phyloP scores from a whole-genome alignment of 2,113 vertebrate genomes.

The Monopterus albus region DNA sequence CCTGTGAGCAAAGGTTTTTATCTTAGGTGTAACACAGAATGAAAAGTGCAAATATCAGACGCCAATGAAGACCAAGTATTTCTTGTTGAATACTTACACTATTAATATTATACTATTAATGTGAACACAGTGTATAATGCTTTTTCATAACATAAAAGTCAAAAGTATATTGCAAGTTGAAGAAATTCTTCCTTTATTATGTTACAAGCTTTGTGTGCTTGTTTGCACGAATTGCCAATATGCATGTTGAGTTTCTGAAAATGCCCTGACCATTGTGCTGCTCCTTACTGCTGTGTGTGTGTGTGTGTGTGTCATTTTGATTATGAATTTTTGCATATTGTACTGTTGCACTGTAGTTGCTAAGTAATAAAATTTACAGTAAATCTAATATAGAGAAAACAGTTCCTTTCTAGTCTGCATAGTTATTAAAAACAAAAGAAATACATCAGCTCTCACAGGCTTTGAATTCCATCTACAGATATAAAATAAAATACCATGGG shows the following conservation, averaged over 20 bases:
- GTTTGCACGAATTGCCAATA: background rate
- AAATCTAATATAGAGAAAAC: too few species aligned
- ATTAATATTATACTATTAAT: background rate
- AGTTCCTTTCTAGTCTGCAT: too few species aligned
- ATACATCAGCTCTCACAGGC: too few species aligned
- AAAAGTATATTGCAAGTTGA: background rate
- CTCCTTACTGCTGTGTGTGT: constrained; percentile 22
- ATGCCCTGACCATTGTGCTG: too few species aligned
- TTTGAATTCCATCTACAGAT: background rate
- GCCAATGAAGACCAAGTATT: background rate
- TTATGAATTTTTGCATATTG: background rate
- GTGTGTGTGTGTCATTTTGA: constrained; percentile 10
- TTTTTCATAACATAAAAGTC: background rate
- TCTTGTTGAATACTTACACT: background rate
- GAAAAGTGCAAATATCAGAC: background rate
- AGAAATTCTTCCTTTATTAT: too few species aligned
- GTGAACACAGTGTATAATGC: background rate
- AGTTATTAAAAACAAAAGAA: too few species aligned
- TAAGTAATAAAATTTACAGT: too few species aligned
- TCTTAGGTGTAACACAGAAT: background rate
- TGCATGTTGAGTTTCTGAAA: background rate
- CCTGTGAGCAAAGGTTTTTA: background rate
- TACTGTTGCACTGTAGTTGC: too few species aligned
- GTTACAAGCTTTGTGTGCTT: too few species aligned
- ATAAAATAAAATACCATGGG: background rate